These are phyloP conservation scores for Polyploca ridens DNA, from an alignment of 2,888 invertebrate species.

Conservation along the genomic window DNA sequence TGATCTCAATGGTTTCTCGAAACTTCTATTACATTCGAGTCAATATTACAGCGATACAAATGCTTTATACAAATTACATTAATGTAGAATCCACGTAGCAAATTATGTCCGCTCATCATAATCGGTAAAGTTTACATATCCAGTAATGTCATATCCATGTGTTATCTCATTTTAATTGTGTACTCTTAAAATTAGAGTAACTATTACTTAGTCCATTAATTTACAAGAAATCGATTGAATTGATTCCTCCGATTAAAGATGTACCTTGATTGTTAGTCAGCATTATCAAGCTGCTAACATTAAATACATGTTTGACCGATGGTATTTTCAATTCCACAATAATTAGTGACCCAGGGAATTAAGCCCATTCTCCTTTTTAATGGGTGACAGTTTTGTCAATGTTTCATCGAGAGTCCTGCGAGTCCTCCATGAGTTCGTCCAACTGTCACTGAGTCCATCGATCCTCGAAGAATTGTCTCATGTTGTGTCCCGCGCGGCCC, in stretches of 20 bases:
- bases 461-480: constrained; percentile 96
- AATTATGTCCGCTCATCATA: not conserved
- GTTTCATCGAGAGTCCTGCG: not conserved
- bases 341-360: not conserved
- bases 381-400: not conserved
- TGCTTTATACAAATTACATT: not conserved
- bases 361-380: not conserved
- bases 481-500: constrained; percentile 97
- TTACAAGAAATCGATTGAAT: not conserved
- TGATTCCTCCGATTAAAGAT: not conserved
- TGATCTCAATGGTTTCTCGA: not conserved
- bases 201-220: not conserved
- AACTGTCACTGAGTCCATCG: constrained; percentile 89
- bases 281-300: not conserved
- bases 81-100: not conserved
- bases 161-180: not conserved
- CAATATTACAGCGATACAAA: not conserved
- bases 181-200: not conserved
- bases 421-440: constrained; percentile 28
- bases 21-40: not conserved
- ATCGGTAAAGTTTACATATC: not conserved
- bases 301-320: not conserved
- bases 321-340: not conserved
- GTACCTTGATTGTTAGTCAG: not conserved
- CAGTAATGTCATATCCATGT: no score